Evolutionary conservation across 1,140 invertebrate species (phyloP).

Genomic region (Euborellia annulipes): DNA sequence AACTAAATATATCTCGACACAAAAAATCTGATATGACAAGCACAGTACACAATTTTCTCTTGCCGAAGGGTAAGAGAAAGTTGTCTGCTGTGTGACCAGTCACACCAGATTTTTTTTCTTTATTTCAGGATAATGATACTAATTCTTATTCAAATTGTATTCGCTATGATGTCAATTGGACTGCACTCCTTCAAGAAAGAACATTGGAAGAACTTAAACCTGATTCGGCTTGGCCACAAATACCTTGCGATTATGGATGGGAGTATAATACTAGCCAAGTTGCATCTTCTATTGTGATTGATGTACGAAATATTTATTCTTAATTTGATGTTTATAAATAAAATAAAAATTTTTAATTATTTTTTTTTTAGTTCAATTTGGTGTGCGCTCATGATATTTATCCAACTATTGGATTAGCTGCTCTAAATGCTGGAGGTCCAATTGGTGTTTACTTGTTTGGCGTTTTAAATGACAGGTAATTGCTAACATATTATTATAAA

Average conservation of each 20-base stretch:
- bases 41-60: too few species aligned
- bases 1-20: too few species aligned
- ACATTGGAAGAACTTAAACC: conserved; percentile 22
- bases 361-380: conserved; percentile 56
- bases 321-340: neutral
- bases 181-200: conserved; percentile 29
- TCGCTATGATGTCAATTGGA: conserved; percentile 56
- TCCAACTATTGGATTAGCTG: conserved; percentile 65
- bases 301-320: conserved; percentile 31
- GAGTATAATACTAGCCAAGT: conserved; percentile 55
- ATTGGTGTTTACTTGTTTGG: conserved; percentile 76
- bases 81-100: too few species aligned
- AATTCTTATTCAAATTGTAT: conserved; percentile 28
- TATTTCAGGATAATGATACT: conserved; percentile 27
- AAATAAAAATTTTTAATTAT: conserved; percentile 1
- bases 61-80: too few species aligned
- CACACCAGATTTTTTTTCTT: conserved; percentile 1
- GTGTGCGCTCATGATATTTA: conserved; percentile 72
- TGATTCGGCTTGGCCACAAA: conserved; percentile 41
- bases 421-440: conserved; percentile 66
- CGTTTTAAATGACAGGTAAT: conserved; percentile 57
- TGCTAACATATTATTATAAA: conserved; percentile 1
- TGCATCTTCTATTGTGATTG: conserved; percentile 60
- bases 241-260: conserved; percentile 60
- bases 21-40: too few species aligned